Conservation (phyloP, 2,888 invertebrate species). For the Frankliniella fusca region DNA sequence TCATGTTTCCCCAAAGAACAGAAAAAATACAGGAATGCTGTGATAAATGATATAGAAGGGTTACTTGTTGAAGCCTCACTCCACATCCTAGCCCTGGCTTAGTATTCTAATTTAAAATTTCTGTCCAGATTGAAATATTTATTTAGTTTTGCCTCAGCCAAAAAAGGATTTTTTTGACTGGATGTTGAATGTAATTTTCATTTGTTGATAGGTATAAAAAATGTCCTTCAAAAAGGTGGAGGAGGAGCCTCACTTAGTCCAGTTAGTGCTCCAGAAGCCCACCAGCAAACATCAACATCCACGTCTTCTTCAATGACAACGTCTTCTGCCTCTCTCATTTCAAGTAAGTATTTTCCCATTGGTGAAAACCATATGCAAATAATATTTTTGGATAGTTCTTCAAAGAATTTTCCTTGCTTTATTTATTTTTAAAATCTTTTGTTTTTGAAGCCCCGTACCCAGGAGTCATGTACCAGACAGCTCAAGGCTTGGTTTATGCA, state of each 20-base stretch:
- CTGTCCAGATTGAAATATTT: no score
- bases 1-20: no score
- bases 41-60: no score
- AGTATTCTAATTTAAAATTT: no score
- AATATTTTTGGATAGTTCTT: no score
- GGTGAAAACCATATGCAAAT: no score
- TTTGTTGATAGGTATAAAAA: neutral
- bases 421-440: neutral
- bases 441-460: neutral
- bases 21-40: no score
- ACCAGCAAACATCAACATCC: neutral
- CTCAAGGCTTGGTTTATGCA: slow-evolving; percentile 8
- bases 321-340: neutral
- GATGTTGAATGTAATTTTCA: no score
- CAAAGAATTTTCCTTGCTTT: neutral
- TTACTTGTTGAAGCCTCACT: no score
- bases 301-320: neutral
- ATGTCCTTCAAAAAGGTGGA: neutral
- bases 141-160: no score
- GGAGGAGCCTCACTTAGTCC: neutral
- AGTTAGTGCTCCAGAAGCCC: neutral
- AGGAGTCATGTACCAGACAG: neutral
- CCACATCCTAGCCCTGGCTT: no score
- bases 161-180: no score
- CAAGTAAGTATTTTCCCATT: neutral